Evolutionary conservation across 2,113 vertebrate species (phyloP).

Genomic region (Lutjanus erythropterus): DNA sequence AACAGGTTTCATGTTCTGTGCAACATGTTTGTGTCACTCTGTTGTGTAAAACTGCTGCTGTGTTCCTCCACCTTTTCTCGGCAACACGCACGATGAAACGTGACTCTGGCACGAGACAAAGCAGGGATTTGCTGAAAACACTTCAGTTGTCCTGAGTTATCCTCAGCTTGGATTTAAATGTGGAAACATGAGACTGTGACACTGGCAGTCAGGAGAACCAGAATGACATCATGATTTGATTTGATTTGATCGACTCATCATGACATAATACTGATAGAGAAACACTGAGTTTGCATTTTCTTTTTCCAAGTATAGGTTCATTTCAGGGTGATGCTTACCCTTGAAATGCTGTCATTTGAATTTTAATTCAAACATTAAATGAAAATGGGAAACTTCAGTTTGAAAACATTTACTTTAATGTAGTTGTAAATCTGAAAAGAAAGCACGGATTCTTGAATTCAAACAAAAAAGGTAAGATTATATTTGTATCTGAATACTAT

Average conservation of each 20-base stretch:
- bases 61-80: background rate
- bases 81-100: background rate
- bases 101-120: background rate
- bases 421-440: background rate
- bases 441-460: background rate
- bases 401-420: background rate
- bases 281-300: background rate
- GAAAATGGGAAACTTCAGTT: background rate
- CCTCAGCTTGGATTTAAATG: background rate
- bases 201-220: background rate
- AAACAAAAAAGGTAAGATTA: background rate
- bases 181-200: background rate
- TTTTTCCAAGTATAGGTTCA: background rate
- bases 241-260: background rate
- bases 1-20: no score
- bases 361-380: background rate
- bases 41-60: constrained; percentile 22
- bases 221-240: background rate
- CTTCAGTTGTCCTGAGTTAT: background rate
- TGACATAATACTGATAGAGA: background rate
- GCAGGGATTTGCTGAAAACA: background rate
- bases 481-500: background rate
- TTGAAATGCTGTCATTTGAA: background rate
- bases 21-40: background rate
- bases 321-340: background rate